Evolutionary conservation across 2,113 vertebrate genomes (phyloP), one percentile per base, ranked within the genome.

Genomic region (Thalassoma bifasciatum): DNA sequence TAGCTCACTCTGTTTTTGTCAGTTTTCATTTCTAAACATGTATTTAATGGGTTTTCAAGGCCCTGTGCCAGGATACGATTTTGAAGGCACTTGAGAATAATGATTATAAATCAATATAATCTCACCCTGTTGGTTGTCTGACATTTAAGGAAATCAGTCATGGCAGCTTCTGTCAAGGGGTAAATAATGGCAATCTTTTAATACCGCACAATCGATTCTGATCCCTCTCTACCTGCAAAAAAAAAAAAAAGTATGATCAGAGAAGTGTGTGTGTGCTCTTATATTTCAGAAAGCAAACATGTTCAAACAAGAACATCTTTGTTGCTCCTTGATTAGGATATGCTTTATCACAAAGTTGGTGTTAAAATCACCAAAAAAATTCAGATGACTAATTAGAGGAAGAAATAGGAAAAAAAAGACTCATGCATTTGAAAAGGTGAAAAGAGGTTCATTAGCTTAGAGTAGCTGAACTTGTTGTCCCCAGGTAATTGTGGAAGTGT

Each of bases 81-180:
- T 82, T 79, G 69, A 66, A 78, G 40, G 36, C 69, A 61, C 66
- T 85, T 73, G 40, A 84, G 58, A 81, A 75, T 81, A 83, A 87
- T 82, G 40, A 85, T 83, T 66, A 67, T 47, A 58, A 78, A 83
- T 85, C 78, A 75, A 81, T 84, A 73, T 72, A 59, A 86, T 82
- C 62, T 66, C 68, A 51, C 51, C 34, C 63, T 67, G 51, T 49
- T 66, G 58, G 66, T 80, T 79, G 69, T 73, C 44, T 78, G 76
- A 9, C 75, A 72, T 80, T 79, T 86, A 66, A 59, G 14, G 61
- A 78, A 86, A 77, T 78, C 51, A 57, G 67, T 68, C 62, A 53
- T 66, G 72, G 49, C 81, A 79, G 75, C 56, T 70, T 47, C 51
- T 51, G 63, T 57, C 77, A 83, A 82, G 53, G 1, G 46, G 50